phyloP scores from a whole-genome alignment of 23 tunicate species.

The Ascidia mentula region DNA sequence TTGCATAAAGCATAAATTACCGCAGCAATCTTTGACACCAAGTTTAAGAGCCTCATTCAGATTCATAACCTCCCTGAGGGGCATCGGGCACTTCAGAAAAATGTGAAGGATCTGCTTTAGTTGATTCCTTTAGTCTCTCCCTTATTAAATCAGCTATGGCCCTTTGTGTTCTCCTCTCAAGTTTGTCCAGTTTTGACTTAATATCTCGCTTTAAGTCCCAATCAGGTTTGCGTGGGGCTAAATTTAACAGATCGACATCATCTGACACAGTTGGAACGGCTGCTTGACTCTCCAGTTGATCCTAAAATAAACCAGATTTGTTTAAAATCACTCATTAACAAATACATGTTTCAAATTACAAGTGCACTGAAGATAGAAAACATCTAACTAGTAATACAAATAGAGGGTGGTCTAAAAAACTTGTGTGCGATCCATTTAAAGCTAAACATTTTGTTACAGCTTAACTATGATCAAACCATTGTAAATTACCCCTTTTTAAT shows the following conservation, averaged over 20 bases:
- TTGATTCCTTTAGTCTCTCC: conserved; percentile 73
- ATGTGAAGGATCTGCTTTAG: conserved; percentile 46
- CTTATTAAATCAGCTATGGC: conserved; percentile 88
- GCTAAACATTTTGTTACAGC: no score
- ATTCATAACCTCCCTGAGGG: conserved; percentile 45
- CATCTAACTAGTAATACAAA: no score
- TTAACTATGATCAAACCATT: no score
- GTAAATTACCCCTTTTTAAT: no score
- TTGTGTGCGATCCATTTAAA: no score
- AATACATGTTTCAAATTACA: no score
- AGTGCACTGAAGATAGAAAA: no score
- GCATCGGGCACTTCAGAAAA: conserved; percentile 55
- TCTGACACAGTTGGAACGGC: conserved; percentile 62
- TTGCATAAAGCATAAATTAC: no score
- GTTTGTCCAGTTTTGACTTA: conserved; percentile 57
- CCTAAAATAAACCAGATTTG: no score
- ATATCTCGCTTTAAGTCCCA: conserved; percentile 98
- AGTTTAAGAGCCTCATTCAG: conserved; percentile 23
- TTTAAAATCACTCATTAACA: no score
- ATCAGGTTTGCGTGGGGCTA: conserved; percentile 92
- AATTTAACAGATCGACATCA: conserved; percentile 80
- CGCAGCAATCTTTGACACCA: background rate
- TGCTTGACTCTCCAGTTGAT: conserved; percentile 54
- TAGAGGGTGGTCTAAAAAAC: no score
- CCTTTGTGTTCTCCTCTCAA: conserved; percentile 85